Evolutionary conservation across 2,113 vertebrate species (phyloP).

Genomic region (Hemiprocne comata): DNA sequence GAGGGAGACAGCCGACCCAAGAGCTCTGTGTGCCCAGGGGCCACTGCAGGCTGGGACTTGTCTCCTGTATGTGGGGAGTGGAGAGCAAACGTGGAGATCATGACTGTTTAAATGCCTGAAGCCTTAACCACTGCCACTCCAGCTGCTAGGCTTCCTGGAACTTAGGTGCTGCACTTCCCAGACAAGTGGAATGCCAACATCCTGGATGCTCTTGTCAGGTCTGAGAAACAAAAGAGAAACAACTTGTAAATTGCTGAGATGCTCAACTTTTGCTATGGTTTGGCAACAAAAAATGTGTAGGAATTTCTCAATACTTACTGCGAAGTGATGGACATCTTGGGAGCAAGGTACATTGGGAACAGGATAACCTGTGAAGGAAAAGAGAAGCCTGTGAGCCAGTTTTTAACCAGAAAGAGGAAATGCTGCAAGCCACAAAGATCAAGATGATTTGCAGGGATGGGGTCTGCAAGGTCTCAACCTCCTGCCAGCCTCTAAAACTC

Average conservation of each 20-base stretch:
- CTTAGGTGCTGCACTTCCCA: neutral
- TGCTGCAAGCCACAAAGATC: neutral
- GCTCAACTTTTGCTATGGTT: neutral
- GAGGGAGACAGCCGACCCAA: accelerated
- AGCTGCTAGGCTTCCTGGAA: slow-evolving; percentile 14
- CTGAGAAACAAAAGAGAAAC: neutral
- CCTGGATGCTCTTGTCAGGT: neutral
- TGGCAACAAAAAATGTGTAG: neutral
- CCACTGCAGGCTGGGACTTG: accelerated
- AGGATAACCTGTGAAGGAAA: neutral
- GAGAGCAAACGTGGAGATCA: neutral
- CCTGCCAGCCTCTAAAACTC: neutral
- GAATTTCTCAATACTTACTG: neutral
- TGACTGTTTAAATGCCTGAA: slow-evolving; percentile 25
- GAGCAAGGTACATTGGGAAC: neutral
- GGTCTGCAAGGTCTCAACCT: neutral
- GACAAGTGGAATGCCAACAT: neutral
- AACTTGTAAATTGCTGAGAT: neutral
- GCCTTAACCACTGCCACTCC: neutral
- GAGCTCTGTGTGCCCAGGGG: accelerated
- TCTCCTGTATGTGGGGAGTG: neutral
- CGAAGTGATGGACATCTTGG: neutral
- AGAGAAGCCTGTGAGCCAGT: neutral
- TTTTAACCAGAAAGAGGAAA: neutral
- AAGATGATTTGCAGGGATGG: neutral